Conservation (phyloP, 2,797 vertebrate species). For the Neosilurus mollespiculum region DNA sequence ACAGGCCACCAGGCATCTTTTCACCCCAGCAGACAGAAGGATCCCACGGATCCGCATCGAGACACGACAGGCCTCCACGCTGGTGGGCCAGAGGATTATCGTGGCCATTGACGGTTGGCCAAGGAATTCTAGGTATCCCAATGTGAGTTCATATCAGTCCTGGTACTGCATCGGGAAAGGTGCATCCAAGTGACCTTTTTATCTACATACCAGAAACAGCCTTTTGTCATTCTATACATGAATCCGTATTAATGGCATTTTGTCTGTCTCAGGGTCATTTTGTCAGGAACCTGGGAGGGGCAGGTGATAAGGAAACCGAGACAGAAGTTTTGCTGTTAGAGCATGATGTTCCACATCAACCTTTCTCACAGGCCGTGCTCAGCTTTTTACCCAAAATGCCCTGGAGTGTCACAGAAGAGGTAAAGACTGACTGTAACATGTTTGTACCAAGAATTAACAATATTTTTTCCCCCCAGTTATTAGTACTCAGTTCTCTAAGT, state of each 20-base stretch:
- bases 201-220: neutral
- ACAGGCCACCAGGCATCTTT: constrained; percentile 92
- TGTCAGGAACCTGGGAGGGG: constrained; percentile 87
- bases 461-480: neutral
- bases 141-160: constrained; percentile 74
- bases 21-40: constrained; percentile 91
- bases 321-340: constrained; percentile 93
- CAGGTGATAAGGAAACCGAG: constrained; percentile 93
- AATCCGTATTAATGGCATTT: neutral
- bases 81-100: constrained; percentile 92
- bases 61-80: constrained; percentile 84
- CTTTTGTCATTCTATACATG: neutral
- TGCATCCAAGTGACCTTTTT: neutral
- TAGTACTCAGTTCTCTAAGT: neutral
- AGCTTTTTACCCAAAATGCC: constrained; percentile 94
- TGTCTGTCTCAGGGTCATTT: constrained; percentile 85
- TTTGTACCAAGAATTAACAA: neutral
- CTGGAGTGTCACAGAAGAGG: constrained; percentile 88
- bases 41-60: constrained; percentile 95
- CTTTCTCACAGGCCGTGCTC: constrained; percentile 91
- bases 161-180: neutral
- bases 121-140: constrained; percentile 94
- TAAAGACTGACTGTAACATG: constrained; percentile 50
- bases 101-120: constrained; percentile 97
- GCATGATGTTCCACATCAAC: constrained; percentile 95